Base-by-base conservation (phyloP, 2,888 invertebrate genomes). In the Icerya purchasi region DNA sequence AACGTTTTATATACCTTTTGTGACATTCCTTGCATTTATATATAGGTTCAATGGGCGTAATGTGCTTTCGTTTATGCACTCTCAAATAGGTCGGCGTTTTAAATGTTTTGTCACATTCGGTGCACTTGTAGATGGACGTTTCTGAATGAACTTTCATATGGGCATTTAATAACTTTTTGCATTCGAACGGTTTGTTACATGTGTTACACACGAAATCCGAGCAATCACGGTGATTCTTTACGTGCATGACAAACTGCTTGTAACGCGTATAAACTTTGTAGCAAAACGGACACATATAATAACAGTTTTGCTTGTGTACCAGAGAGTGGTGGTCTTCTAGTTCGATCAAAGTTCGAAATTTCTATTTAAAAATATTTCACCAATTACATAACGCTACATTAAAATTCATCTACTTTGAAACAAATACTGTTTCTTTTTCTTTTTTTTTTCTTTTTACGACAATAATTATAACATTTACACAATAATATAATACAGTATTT, bases 261-360 rank as follows among this genome's bases (percentile, higher is more conserved):
- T 81, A 82, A 66, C 78, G 78, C 53, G 77, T 76, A 64, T 76
- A 77, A 18, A 78, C 75, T 65, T 78, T 78, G 53, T 79, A 78
- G 67, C 83, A 83, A 66, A 82, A 80, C 21, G 78, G 76, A 67
- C 83, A 84, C 66, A 77, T 75, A 66, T 80, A 83, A 3, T 79
- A 78, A 1, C 77, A 74, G 62, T 78, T 76, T 65, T 80, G 79
- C 53, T 78, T 77, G 65, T 83, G 83, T 1, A 77, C 76, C 5
- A 74, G 71, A 63, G 77, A 75, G 54, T 78, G 77, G 67, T 84
- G 83, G 1, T 78, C 74, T 59, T 80, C 71, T 49, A 83, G 69
- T 62, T 75, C 72, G 50, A 74, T 72, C 61, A 73, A 70, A 60
- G 70, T 70, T 55, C 74, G 71, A 53, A 73, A 66, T 67, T 73